Base-by-base conservation (phyloP, 2,888 invertebrate genomes). In the Oxytorus armatus region DNA sequence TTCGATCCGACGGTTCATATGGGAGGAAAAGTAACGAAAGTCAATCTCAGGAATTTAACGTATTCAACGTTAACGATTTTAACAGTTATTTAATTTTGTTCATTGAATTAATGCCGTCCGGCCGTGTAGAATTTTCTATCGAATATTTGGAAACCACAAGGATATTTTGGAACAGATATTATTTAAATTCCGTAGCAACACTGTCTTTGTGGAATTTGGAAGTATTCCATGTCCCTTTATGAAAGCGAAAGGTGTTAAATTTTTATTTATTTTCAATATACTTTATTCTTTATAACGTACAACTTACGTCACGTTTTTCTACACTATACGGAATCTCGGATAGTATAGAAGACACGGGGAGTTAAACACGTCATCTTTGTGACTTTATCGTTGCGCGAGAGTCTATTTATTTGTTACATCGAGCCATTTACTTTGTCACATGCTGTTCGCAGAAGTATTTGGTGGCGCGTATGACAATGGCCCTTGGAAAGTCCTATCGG, bases 391-490 rank as follows among this genome's bases (percentile, higher is more conserved):
- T 16, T 29, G 21, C 29, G 11, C n/a, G n/a, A n/a, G n/a, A 29
- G 44, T 36, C 21, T 11, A 21, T 57, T 29, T 69, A 55, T 69
- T 57, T 47, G 29, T 47, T 47, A 25, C 29, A 25, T 29, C 29
- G 63, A 63, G 29, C 7, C 11, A 47, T 47, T 47, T 16, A 21
- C 10, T 47, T 63, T n/a, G 63, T n/a, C 36, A n/a, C n/a, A 36
- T 36, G 16, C 33, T 11, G 16, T 1, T 47, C 44, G 21, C 21
- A 33, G 7, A 21, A 49, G 18, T 49, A 44, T 49, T 18, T 10
- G 59, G 5, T 44, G 3, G 18, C 18, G n/a, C 11, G 44, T 49
- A 11, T 25, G 18, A 29, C 4, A 25, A 1, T 53, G n/a, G 10
- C 25, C n/a, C 11, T 47, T 10, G 33, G 4, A 21, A 18, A 5